These are phyloP conservation scores for Chelonia mydas DNA, from an alignment of 2,797 vertebrate genomes.

Conservation along the genomic window DNA sequence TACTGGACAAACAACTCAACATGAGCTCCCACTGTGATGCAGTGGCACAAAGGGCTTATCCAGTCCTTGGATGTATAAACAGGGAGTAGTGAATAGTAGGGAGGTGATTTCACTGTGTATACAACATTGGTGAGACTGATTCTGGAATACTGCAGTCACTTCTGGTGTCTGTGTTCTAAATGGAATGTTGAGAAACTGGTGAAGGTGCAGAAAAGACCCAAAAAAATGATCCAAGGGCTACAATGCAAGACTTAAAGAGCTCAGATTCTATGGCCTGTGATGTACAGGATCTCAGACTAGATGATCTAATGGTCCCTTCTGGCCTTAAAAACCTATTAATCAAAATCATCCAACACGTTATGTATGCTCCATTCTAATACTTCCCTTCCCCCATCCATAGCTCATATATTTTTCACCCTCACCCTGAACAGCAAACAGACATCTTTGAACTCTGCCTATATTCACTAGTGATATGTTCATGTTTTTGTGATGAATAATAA, in stretches of 20 bases:
- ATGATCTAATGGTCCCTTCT: background rate
- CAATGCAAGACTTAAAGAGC: background rate
- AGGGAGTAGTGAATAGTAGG: slow-evolving; percentile 28
- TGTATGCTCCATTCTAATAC: background rate
- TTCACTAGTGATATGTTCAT: background rate
- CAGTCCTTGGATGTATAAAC: slow-evolving; percentile 38
- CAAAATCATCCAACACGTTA: background rate
- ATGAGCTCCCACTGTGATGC: background rate
- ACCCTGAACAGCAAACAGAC: background rate
- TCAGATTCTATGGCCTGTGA: background rate
- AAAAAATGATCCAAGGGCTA: background rate
- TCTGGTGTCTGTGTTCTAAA: slow-evolving; percentile 37
- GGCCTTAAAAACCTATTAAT: background rate
- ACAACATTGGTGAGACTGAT: slow-evolving; percentile 12
- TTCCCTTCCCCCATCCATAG: background rate
- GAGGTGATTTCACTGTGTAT: slow-evolving; percentile 53
- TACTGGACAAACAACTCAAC: background rate
- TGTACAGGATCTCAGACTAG: background rate
- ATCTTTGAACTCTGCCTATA: background rate
- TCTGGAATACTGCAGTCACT: background rate
- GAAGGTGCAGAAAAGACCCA: background rate
- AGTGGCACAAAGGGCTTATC: background rate
- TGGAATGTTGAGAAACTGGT: slow-evolving; percentile 27
- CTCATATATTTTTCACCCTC: rapidly evolving
- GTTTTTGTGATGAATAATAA: background rate